These are phyloP conservation scores for Ctenodactylus gundi DNA, from an alignment of 2,113 vertebrate genomes.

Conservation along the genomic window DNA sequence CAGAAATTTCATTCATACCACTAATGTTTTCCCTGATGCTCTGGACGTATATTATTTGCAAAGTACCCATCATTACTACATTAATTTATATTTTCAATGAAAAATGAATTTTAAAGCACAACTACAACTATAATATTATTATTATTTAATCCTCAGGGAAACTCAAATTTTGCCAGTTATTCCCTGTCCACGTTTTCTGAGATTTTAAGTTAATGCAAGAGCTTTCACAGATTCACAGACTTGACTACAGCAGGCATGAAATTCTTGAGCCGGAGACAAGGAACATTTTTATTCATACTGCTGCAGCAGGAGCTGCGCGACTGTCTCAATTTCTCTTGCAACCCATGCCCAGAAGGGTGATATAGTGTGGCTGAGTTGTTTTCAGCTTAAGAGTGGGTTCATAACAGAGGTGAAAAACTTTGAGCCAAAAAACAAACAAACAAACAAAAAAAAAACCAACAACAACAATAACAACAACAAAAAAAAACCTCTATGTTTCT, in stretches of 20 bases:
- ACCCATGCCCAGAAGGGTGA: background rate
- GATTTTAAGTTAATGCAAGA: background rate
- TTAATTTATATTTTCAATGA: background rate
- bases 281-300: background rate
- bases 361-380: background rate
- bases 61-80: background rate
- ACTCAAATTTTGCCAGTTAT: background rate
- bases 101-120: background rate
- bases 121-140: background rate
- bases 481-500: background rate
- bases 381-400: background rate
- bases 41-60: background rate
- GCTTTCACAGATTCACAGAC: background rate
- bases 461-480: no score
- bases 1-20: background rate
- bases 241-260: background rate
- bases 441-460: no score
- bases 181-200: background rate
- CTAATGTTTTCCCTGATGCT: background rate
- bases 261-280: background rate
- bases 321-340: background rate
- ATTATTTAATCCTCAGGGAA: background rate
- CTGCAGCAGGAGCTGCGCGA: background rate
- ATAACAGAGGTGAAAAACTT: background rate
- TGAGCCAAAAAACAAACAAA: no score